Conservation (phyloP, 2,113 vertebrate genomes). For the Grus americana region DNA sequence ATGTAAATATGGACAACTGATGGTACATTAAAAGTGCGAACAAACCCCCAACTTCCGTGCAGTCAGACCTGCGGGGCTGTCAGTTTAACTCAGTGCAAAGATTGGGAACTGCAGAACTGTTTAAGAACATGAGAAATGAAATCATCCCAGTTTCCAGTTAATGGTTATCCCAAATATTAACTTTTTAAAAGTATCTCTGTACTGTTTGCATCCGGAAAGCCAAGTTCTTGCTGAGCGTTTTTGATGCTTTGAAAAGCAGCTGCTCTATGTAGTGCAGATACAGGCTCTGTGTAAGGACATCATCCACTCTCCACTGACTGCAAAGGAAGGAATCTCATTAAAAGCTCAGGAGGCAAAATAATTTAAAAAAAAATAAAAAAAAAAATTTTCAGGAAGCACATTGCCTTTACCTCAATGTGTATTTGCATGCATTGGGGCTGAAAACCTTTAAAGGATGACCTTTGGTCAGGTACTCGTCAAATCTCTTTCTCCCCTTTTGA, state of each 20-base stretch:
- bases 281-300: neutral
- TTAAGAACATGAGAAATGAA: neutral
- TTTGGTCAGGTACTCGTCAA: fast-evolving
- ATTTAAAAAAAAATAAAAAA: neutral
- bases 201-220: neutral
- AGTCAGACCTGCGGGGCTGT: neutral
- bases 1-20: neutral
- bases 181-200: neutral
- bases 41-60: neutral
- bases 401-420: neutral
- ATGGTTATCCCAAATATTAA: neutral
- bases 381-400: neutral
- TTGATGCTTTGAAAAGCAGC: neutral
- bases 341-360: neutral
- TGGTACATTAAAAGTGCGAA: neutral
- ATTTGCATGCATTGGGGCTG: neutral
- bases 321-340: neutral
- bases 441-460: neutral
- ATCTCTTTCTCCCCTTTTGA: neutral
- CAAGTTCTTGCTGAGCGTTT: neutral
- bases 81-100: neutral
- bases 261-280: neutral
- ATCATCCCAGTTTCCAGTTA: neutral
- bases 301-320: neutral
- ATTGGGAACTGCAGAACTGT: neutral